Evolutionary conservation across 2,113 vertebrate genomes (phyloP).

Genomic region (Nestor notabilis): DNA sequence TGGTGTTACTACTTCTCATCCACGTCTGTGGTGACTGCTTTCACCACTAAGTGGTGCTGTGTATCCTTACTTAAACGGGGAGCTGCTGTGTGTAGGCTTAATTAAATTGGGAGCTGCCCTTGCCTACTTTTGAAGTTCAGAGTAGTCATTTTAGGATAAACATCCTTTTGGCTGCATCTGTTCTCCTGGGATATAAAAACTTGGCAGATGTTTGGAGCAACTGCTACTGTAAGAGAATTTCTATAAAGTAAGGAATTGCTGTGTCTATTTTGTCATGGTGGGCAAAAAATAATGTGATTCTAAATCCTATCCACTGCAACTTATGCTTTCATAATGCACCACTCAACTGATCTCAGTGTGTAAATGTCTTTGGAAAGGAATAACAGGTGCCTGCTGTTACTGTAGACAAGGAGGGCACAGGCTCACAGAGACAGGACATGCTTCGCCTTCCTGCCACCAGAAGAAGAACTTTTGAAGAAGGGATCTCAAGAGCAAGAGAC

Average conservation of each 20-base stretch:
- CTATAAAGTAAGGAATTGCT: background rate
- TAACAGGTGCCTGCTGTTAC: background rate
- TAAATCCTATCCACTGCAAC: background rate
- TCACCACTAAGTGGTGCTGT: background rate
- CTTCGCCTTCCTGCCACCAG: background rate
- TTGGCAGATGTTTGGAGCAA: background rate
- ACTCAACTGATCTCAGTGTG: background rate
- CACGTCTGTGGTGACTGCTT: accelerated
- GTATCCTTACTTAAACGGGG: background rate
- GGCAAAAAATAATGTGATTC: background rate
- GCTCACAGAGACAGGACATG: background rate
- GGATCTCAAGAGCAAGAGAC: background rate
- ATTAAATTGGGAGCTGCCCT: background rate
- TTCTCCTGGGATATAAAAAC: background rate
- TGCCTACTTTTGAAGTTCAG: accelerated
- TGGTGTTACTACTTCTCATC: background rate
- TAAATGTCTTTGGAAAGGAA: background rate
- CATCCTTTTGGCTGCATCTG: background rate
- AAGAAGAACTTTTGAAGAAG: background rate
- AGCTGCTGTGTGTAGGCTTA: background rate
- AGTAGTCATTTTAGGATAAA: background rate
- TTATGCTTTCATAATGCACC: background rate
- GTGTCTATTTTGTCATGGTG: background rate
- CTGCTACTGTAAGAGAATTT: background rate
- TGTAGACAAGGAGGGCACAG: background rate